Evolutionary conservation across 1,140 invertebrate genomes (phyloP), one percentile per base, ranked within the genome.

Genomic region (Ceratina japonica): DNA sequence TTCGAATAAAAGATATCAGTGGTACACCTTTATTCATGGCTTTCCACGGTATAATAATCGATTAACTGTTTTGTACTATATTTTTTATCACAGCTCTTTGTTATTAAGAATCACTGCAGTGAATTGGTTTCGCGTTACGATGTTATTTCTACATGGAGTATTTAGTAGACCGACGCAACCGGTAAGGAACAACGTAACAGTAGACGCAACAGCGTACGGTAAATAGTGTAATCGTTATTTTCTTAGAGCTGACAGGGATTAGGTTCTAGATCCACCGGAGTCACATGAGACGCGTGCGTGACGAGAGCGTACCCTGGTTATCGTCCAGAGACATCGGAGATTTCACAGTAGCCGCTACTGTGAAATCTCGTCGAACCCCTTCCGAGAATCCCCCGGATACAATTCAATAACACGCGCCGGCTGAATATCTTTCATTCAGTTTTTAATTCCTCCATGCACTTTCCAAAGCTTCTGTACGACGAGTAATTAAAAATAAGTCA

Each of bases 241-340:
- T 84, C 73, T 84, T 80, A 65, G 70, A 81, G 51, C 63, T 78
- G 74, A 81, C 58, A 72, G 76, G 56, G 83, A 84, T 85, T 81
- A 71, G 62, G 49, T 81, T 81, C 72, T 86, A 73, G 54, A 24
- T 76, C 75, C 83, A 63, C 54, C 37, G 37, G 63, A 27, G 80
- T 85, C 76, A 86, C 73, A 86, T 73, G 84, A 86, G 84, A 86
- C 84, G 69, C 49, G 84, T 85, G 84, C 84, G 84, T 86, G 84
- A 85, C 80, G 68, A 86, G 74, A 82, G 70, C 68, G 58, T 69
- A 61, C 7, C 27, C 74, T 80, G 54, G 80, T 86, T 86, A 86
- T 86, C 85, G 70, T 72, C 7, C 51, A 63, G 58, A 62, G 70
- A 77, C 70, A 82, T 86, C 77, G 70, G 16, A 44, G 37, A 44